These are phyloP conservation scores for Anas platyrhynchos DNA, from an alignment of 2,113 vertebrate species.

Conservation along the genomic window DNA sequence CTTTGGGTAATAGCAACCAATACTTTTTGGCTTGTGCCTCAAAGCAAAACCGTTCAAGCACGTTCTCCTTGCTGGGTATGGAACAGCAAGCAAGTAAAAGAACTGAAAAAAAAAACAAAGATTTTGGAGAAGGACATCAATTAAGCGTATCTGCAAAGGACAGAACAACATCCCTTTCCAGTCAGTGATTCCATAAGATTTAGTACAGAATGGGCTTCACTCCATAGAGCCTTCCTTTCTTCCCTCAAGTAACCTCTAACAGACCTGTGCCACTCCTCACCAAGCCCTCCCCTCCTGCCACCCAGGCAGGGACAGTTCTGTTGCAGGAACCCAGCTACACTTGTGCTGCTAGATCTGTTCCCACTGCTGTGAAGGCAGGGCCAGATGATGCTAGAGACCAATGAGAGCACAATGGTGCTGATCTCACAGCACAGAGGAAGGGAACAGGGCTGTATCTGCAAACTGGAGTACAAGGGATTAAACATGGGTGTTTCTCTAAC, in stretches of 20 bases:
- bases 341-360: neutral
- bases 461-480: neutral
- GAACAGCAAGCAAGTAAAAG: neutral
- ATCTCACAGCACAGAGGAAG: neutral
- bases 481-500: neutral
- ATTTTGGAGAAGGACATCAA: neutral
- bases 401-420: neutral
- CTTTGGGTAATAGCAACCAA: neutral
- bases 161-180: neutral
- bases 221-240: neutral
- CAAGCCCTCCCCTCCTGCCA: neutral
- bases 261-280: neutral
- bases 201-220: neutral
- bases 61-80: neutral
- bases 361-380: neutral
- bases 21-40: neutral
- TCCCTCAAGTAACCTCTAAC: neutral
- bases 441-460: neutral
- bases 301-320: neutral
- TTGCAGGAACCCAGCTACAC: neutral
- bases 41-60: neutral
- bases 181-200: neutral
- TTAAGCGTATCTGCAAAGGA: neutral
- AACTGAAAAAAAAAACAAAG: neutral
- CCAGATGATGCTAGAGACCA: neutral